Evolutionary conservation across 2,113 vertebrate species (phyloP).

Genomic region (Neogobius melanostomus): DNA sequence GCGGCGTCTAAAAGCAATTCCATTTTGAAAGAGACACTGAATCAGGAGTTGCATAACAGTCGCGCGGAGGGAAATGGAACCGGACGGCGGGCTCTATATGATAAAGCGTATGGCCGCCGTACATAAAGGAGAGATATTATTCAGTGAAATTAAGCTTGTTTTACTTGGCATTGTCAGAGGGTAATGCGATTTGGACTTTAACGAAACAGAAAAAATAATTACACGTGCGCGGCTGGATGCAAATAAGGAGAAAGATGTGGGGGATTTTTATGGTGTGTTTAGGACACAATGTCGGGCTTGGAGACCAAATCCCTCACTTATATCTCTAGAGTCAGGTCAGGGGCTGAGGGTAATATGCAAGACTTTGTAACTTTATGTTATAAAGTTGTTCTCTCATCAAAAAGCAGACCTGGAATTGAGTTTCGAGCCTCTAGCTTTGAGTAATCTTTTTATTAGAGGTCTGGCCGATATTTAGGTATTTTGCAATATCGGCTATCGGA

Average conservation of each 20-base stretch:
- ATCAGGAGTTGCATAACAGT: slow-evolving; percentile 7
- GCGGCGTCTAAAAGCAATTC: slow-evolving; percentile 11
- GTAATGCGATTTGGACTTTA: not conserved
- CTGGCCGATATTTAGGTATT: too few relatives aligned
- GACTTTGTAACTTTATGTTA: too few relatives aligned
- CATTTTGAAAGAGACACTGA: slow-evolving; percentile 10
- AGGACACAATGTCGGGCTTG: too few relatives aligned
- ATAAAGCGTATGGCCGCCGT: not conserved
- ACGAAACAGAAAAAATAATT: not conserved
- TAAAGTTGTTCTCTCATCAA: too few relatives aligned
- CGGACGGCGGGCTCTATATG: not conserved
- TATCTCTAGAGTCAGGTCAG: too few relatives aligned
- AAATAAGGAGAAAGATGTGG: not conserved
- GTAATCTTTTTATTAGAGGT: too few relatives aligned
- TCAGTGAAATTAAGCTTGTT: not conserved
- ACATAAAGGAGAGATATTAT: not conserved
- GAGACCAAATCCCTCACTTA: too few relatives aligned
- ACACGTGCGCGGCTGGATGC: not conserved
- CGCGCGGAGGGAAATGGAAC: not conserved
- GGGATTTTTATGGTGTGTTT: not conserved
- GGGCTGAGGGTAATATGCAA: too few relatives aligned
- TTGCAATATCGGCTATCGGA: too few relatives aligned
- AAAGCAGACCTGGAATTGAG: too few relatives aligned
- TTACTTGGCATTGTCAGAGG: not conserved
- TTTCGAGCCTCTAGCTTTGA: too few relatives aligned